Evolutionary conservation across 2,797 vertebrate genomes (phyloP).

Genomic region (Heliangelus exortis): DNA sequence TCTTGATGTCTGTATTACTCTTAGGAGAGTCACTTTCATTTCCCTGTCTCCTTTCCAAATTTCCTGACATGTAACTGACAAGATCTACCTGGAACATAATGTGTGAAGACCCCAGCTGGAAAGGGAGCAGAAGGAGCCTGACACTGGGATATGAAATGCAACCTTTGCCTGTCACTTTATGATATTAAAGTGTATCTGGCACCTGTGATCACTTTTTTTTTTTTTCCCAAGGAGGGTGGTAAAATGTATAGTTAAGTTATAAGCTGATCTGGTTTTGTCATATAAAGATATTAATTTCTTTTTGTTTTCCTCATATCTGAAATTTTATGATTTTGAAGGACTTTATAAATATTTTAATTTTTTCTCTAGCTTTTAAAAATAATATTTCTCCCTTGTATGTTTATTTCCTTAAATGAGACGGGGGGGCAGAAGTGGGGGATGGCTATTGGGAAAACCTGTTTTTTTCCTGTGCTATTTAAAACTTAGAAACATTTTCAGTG

Average conservation of each 20-base stretch:
- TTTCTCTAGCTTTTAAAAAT: no score
- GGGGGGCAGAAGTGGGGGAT: no score
- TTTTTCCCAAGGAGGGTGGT: neutral
- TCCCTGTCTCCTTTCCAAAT: conserved; percentile 54
- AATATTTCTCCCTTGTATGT: no score
- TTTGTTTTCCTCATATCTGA: no score
- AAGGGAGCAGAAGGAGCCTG: conserved; percentile 59
- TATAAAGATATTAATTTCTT: no score
- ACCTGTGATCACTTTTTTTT: neutral
- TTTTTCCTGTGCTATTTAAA: no score
- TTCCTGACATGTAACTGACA: conserved; percentile 68
- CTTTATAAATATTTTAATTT: no score
- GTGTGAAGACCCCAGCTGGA: conserved; percentile 27
- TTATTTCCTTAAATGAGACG: no score
- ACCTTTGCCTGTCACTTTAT: conserved; percentile 62
- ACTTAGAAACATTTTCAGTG: no score
- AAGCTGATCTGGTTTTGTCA: neutral
- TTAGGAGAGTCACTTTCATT: conserved; percentile 46
- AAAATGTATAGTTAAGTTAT: neutral
- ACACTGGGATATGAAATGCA: conserved; percentile 61
- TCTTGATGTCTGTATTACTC: conserved; percentile 53
- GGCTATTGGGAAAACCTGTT: no score
- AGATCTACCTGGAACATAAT: conserved; percentile 45
- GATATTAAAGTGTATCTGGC: conserved; percentile 55
- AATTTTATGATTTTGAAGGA: no score